Conservation (phyloP, 2,888 invertebrate species). For the Bellardia bayeri region DNA sequence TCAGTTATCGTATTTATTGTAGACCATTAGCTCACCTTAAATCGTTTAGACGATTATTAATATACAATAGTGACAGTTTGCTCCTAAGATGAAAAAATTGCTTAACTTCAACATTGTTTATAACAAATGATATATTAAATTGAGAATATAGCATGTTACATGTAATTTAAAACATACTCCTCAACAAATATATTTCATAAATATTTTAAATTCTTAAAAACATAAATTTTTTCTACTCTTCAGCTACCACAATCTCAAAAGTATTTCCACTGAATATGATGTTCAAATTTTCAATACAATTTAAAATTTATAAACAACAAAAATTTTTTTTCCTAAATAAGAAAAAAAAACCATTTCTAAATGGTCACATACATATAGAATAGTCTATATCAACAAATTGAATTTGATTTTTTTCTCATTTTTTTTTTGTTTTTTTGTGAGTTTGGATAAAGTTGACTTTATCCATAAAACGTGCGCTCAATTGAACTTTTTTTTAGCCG, state of each 20-base stretch:
- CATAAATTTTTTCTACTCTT: no score
- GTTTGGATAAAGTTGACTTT: conserved; percentile 69
- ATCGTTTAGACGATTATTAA: no score
- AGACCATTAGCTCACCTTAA: no score
- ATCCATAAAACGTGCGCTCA: conserved; percentile 72
- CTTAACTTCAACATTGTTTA: no score
- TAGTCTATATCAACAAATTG: conserved; percentile 64
- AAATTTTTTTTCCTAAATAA: not conserved
- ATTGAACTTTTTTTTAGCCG: conserved; percentile 68
- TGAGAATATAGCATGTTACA: no score
- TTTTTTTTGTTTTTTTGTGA: conserved; percentile 16
- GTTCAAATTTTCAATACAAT: not conserved
- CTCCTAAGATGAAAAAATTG: no score
- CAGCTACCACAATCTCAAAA: not conserved
- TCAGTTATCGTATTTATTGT: no score
- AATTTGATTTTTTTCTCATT: conserved; percentile 42
- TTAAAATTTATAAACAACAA: conserved; percentile 47
- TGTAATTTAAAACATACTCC: no score
- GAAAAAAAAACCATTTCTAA: conserved; percentile 34
- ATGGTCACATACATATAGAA: conserved; percentile 29
- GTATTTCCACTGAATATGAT: not conserved
- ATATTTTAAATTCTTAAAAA: no score
- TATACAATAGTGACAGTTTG: no score
- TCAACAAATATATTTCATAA: no score
- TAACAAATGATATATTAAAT: no score